Evolutionary conservation across 2,113 vertebrate genomes (phyloP), one percentile per base, ranked within the genome.

Genomic region (Microtus oregoni): DNA sequence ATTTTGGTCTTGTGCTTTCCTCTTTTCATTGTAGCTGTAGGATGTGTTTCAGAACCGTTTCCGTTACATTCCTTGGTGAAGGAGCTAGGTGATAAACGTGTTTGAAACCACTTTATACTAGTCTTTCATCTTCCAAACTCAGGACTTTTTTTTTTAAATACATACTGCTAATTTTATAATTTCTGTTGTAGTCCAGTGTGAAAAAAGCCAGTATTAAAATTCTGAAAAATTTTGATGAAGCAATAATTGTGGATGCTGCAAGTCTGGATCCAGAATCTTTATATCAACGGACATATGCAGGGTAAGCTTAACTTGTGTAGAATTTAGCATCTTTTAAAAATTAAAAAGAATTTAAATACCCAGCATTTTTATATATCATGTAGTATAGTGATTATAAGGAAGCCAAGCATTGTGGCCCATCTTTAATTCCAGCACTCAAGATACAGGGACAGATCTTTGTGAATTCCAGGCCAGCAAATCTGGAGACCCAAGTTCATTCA

Each of bases 151-250:
- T 52, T 52, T 52, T 1, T 52, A 0, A 17, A 30, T 77, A 24
- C 14, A 90, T 63, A 95, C 96, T 96, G 97, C 86, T 98, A 96
- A 98, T 96, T 97, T 94, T 96, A 82, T 52, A 75, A 95, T 98
- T 98, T 98, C 94, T 97, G 3, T 98, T 98, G 85, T 98, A 99
- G 98, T 97, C 98, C 95, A 97, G 94, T 97, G 94, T 99, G 98
- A 99, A 99, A 99, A 99, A 99, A 98, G 98, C 99, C 94, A 99
- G 98, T 75, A 98, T 99, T 98, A 99, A 99, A 99, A 99, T 99
- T 98, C 98, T 99, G 98, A 99, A 99, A 98, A 99, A 99, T 98
- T 99, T 99, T 98, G 99, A 99, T 92, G 99, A 99, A 99, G 99
- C 99, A 52, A 99, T 99, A 99, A 99, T 99, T 26, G 99, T 99